Conservation (phyloP, 2,888 invertebrate species). For the Lasioglossum villosulum region DNA sequence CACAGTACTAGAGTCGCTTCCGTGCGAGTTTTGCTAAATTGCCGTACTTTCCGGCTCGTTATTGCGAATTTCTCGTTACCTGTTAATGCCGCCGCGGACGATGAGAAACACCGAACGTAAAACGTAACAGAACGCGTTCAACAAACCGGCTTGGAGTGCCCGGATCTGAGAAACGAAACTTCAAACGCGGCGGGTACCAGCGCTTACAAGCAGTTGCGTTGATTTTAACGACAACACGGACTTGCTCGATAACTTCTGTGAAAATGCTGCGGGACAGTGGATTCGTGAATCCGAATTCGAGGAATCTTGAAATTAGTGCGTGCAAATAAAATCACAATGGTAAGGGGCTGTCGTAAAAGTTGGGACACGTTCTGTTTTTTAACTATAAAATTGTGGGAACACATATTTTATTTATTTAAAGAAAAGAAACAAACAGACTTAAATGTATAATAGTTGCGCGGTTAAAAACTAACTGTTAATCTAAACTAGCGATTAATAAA, state of each 20-base stretch:
- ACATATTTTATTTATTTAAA: too few relatives aligned
- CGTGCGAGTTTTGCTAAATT: constrained; percentile 43
- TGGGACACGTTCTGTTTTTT: too few relatives aligned
- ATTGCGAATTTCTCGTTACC: constrained; percentile 46
- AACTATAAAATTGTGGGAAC: too few relatives aligned
- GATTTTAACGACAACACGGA: constrained; percentile 23
- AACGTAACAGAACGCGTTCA: constrained; percentile 21
- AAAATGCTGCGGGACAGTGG: not conserved
- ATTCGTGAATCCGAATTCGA: not conserved
- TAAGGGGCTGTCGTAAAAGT: too few relatives aligned
- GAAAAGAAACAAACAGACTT: too few relatives aligned
- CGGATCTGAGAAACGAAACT: constrained; percentile 9
- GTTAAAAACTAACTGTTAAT: too few relatives aligned
- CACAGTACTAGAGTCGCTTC: constrained; percentile 18
- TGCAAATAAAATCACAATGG: not conserved
- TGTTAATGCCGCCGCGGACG: constrained; percentile 36
- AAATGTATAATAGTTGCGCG: too few relatives aligned
- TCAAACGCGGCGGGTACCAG: not conserved
- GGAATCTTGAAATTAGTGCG: not conserved
- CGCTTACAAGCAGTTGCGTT: constrained; percentile 13
- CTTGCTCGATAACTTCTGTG: not conserved
- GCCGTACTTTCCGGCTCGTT: constrained; percentile 44
- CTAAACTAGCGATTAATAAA: too few relatives aligned
- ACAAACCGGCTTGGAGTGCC: not conserved
- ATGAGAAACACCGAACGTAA: constrained; percentile 23